Conservation (phyloP, 1,140 invertebrate species). For the Himalopsyche phryganea region DNA sequence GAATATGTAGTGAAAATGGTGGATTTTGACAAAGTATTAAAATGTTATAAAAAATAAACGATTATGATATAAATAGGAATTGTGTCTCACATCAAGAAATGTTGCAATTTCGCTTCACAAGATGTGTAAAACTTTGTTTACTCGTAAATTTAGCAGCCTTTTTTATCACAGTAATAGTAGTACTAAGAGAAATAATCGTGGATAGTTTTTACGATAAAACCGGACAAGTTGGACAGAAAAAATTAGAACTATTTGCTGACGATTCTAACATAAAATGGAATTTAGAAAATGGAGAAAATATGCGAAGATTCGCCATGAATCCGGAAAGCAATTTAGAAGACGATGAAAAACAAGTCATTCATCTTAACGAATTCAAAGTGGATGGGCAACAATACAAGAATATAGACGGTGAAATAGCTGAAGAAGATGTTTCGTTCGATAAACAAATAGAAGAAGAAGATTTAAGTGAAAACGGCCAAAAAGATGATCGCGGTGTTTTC, state of each 20-base stretch:
- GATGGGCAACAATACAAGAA: background rate
- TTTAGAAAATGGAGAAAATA: background rate
- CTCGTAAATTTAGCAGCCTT: background rate
- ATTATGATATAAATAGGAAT: no score
- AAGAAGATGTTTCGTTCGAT: background rate
- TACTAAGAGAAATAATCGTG: background rate
- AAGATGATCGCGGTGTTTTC: no score
- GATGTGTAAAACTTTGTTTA: slow-evolving; percentile 3
- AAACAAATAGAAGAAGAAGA: no score
- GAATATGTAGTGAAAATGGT: no score
- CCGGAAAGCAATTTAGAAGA: background rate
- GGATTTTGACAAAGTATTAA: no score
- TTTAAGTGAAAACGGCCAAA: no score
- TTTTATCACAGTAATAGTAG: background rate
- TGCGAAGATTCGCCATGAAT: background rate
- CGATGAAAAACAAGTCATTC: background rate
- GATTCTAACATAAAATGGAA: background rate
- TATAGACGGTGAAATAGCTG: background rate
- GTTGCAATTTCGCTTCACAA: slow-evolving; percentile 6
- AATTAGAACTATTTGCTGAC: background rate
- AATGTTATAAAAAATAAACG: no score
- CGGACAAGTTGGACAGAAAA: background rate
- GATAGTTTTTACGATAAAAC: background rate
- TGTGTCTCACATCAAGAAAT: slow-evolving; percentile 10
- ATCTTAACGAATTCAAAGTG: background rate